These are phyloP conservation scores for Propithecus perrieri DNA, from an alignment of 2,797 vertebrate species.

Conservation along the genomic window DNA sequence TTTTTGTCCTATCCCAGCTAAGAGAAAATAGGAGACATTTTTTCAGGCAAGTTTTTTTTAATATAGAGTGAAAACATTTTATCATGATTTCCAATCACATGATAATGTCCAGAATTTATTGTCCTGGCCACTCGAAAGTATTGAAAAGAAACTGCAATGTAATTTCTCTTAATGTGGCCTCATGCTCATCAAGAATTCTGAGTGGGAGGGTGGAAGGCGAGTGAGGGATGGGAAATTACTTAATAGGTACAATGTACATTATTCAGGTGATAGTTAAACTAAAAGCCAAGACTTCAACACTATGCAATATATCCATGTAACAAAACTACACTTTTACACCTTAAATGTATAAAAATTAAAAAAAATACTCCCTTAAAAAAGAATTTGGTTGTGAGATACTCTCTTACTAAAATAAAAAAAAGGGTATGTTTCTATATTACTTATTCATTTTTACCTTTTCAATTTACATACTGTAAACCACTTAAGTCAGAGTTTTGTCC, in stretches of 20 bases:
- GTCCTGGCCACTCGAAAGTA: background rate
- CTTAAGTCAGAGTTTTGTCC: background rate
- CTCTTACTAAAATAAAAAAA: background rate
- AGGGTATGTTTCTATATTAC: background rate
- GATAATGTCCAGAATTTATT: background rate
- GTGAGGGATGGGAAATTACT: background rate
- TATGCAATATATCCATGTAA: background rate
- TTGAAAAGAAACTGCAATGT: background rate
- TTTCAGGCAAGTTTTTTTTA: background rate
- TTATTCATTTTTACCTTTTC: background rate
- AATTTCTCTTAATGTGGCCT: background rate
- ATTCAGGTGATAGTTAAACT: background rate
- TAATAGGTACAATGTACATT: background rate
- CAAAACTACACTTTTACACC: background rate
- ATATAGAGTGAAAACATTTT: background rate
- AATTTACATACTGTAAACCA: background rate
- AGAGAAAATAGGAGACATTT: background rate
- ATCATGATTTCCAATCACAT: background rate
- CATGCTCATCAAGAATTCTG: background rate
- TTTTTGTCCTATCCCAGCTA: fast-evolving
- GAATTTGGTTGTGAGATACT: background rate
- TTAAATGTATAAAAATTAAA: background rate
- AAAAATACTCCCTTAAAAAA: background rate
- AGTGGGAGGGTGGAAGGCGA: background rate
- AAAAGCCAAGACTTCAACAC: background rate